Base-by-base conservation (phyloP, 2,797 vertebrate species). In the Acipenser transmontanus region DNA sequence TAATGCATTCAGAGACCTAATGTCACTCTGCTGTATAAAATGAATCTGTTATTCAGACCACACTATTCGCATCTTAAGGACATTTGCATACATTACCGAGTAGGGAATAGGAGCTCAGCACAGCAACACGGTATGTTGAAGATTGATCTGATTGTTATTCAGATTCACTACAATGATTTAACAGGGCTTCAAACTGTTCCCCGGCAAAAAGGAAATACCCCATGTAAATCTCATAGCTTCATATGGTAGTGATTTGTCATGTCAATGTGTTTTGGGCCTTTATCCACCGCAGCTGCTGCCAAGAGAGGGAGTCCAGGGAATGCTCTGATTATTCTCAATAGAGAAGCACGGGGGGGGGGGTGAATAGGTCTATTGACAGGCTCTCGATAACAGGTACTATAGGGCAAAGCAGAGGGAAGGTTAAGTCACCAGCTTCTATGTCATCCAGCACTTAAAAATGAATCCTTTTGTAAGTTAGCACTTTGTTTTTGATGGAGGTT, bases 221-320 rank as follows among this genome's bases (percentile, higher is more conserved):
- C 63, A 0, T 80, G 78, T 84, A 79, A 79, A 83, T 79, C 77
- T 73, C 72, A 49, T 56, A 73, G 72, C 76, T 84, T 91, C 89
- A 91, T 92, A 85, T 92, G 90, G 86, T 84, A 92, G 81, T 88
- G 82, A 92, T 92, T 92, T 92, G 87, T 91, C 85, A 76, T 81
- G 85, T 79, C 62, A 77, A 75, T 76, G 72, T 82, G 85, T 77
- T 82, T 84, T 75, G 71, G 88, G 87, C 85, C 81, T 62, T 69
- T 64, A 81, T 85, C 89, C 86, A 85, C 79, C 69, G 80, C 81
- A 83, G 80, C 81, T 80, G 79, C 79, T 87, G 84, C 84, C 77
- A 82, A 77, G 66, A 68, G 77, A 84, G 72, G 77, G 84, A 85
- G 86, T 80, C 74, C 66, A 76, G 83, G 84, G 80, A 88, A 83